These are phyloP conservation scores for Dendrocincla tyrannina DNA, from an alignment of 2,797 vertebrate species.

Conservation along the genomic window DNA sequence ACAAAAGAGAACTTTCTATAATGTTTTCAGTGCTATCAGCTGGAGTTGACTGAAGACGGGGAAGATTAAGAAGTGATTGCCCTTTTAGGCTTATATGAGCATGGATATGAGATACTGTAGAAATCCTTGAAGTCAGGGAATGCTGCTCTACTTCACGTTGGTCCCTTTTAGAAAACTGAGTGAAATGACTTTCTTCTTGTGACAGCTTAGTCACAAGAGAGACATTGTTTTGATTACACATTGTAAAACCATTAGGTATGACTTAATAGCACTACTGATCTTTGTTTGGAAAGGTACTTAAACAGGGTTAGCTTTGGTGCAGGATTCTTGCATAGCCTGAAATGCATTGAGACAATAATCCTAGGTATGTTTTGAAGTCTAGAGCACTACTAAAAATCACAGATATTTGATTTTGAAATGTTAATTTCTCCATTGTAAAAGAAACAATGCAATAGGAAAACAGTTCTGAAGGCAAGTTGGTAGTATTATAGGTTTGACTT, in stretches of 20 bases:
- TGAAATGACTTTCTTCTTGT: background rate
- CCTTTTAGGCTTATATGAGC: background rate
- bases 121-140: background rate
- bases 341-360: background rate
- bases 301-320: background rate
- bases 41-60: background rate
- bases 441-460: background rate
- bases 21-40: background rate
- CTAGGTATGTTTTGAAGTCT: background rate
- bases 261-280: background rate
- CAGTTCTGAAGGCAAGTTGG: accelerated
- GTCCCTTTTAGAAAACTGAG: background rate
- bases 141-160: background rate
- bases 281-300: constrained; percentile 12
- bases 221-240: background rate
- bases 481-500: background rate
- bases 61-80: background rate
- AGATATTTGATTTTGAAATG: background rate
- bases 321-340: background rate
- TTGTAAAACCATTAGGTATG: constrained; percentile 4
- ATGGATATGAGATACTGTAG: background rate
- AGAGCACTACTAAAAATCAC: background rate
- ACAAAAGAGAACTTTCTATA: background rate
- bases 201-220: background rate
- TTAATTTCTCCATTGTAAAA: background rate